Conservation (phyloP, 2,113 vertebrate genomes). For the Turdus rufiventris region DNA sequence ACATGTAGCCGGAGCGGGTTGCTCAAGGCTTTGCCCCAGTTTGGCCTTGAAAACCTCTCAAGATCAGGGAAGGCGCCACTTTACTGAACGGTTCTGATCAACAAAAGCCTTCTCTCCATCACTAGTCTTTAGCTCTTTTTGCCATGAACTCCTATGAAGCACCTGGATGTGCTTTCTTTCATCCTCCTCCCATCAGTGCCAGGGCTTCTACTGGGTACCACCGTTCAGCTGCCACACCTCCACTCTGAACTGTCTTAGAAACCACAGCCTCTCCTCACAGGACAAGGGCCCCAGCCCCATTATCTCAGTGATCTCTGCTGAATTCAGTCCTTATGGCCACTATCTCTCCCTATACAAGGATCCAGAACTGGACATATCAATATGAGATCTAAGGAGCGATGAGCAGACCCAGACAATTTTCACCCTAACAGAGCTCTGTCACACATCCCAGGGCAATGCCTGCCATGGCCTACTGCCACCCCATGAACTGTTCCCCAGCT, state of each 20-base stretch:
- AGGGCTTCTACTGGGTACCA: background rate
- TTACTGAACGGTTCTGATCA: background rate
- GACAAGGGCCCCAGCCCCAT: background rate
- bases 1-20: background rate
- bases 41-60: background rate
- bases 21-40: background rate
- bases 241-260: background rate
- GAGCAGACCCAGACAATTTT: background rate
- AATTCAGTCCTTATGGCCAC: background rate
- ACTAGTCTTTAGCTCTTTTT: background rate
- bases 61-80: background rate
- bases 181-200: rapidly evolving
- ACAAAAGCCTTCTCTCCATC: background rate
- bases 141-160: background rate
- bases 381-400: background rate
- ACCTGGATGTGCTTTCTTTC: background rate
- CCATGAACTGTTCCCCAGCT: background rate
- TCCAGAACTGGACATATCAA: background rate
- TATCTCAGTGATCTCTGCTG: background rate
- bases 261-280: background rate
- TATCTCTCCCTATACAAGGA: background rate
- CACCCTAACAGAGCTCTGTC: background rate
- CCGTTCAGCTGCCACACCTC: background rate
- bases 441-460: background rate
- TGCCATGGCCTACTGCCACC: no score